Percentiles rank a stretch among this genome's conserved stretches.
Evolutionary conservation across 2,888 invertebrate genomes (phyloP).

Genomic region (Rhagophthalmus giganteus): DNA sequence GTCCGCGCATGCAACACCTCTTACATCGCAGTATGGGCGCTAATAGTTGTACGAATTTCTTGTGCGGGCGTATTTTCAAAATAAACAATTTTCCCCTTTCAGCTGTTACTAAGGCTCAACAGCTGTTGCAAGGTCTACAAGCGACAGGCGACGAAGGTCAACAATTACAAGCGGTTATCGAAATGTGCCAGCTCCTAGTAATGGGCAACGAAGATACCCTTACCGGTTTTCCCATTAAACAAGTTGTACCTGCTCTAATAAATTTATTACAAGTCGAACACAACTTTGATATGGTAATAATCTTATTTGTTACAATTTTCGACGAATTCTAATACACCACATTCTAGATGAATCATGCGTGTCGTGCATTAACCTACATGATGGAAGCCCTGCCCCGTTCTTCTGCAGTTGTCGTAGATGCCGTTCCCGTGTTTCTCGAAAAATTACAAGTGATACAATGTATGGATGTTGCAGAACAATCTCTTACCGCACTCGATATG

Average conservation of each 20-base stretch:
- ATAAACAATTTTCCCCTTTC: no score
- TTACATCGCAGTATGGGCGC: constrained; percentile 93
- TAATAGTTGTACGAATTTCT: constrained; percentile 64
- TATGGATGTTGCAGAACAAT: constrained; percentile 99
- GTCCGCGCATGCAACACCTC: constrained; percentile 94
- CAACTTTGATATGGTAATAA: constrained; percentile 91
- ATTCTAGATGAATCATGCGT: constrained; percentile 96
- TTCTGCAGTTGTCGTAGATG: constrained; percentile 93
- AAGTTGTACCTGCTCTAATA: constrained; percentile 94
- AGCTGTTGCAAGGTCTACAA: constrained; percentile 87
- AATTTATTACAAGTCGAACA: constrained; percentile 93
- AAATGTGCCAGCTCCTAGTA: constrained; percentile 97
- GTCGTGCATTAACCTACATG: constrained; percentile 98
- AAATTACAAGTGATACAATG: constrained; percentile 97
- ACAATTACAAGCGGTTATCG: constrained; percentile 94
- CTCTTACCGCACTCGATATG: constrained; percentile 95
- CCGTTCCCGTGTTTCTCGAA: constrained; percentile 95
- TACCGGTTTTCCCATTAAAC: constrained; percentile 97
- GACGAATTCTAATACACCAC: no score
- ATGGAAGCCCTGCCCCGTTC: constrained; percentile 97
- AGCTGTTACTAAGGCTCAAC: constrained; percentile 88
- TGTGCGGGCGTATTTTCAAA: no score
- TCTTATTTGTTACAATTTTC: no score
- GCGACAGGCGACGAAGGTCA: constrained; percentile 94
- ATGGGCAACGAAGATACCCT: constrained; percentile 99